Percentiles rank a stretch among this genome's conserved stretches.
These are phyloP conservation scores for Kryphioiulus occultus DNA, from an alignment of 2,888 invertebrate genomes.

Conservation along the genomic window DNA sequence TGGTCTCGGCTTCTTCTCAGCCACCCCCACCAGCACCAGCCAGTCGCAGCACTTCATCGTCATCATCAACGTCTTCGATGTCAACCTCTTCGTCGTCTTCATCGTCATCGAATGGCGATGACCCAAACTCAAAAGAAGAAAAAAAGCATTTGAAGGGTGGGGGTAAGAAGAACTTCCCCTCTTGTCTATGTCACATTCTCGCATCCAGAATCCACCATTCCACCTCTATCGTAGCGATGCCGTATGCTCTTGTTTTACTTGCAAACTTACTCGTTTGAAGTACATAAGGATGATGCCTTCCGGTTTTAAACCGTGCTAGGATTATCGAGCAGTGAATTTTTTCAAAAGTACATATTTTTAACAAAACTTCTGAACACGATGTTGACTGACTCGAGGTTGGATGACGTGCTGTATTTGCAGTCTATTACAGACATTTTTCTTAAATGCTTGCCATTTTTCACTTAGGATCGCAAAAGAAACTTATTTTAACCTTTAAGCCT, in stretches of 20 bases:
- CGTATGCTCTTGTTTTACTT: not conserved
- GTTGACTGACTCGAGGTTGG: constrained; percentile 2
- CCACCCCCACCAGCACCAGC: constrained; percentile 47
- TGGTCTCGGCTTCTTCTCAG: not conserved
- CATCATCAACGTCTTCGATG: constrained; percentile 44
- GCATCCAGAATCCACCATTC: constrained; percentile 39
- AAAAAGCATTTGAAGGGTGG: constrained; percentile 52
- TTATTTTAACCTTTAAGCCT: not conserved
- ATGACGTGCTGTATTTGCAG: constrained; percentile 23
- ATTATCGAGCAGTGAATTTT: constrained; percentile 32
- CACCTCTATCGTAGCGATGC: constrained; percentile 32
- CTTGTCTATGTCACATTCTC: constrained; percentile 37
- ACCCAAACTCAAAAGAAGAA: constrained; percentile 40
- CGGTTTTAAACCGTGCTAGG: not conserved
- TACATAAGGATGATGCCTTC: not conserved
- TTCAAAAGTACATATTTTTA: not conserved
- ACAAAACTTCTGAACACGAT: not conserved
- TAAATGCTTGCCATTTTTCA: not conserved
- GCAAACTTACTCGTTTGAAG: not conserved
- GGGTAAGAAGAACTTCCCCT: constrained; percentile 50
- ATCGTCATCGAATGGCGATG: not conserved
- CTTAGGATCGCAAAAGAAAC: not conserved
- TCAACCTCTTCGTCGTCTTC: constrained; percentile 39
- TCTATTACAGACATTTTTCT: not conserved
- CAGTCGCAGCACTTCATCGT: constrained; percentile 40